Conservation (phyloP, 2,797 vertebrate genomes). For the Geotrypetes seraphini region DNA sequence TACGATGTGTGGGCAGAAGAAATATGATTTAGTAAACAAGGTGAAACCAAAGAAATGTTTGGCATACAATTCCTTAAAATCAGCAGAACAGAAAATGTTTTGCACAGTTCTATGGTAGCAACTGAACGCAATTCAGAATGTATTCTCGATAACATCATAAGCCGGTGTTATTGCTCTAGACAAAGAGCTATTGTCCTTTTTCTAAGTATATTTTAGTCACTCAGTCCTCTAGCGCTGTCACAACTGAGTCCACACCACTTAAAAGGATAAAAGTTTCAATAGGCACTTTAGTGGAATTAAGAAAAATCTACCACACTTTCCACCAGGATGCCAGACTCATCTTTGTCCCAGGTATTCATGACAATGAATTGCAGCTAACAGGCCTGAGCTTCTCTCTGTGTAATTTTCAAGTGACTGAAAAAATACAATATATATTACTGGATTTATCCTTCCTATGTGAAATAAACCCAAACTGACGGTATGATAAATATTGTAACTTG, state of each 20-base stretch:
- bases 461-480: conserved; percentile 42
- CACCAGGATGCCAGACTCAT: conserved; percentile 53
- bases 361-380: conserved; percentile 43
- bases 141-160: conserved; percentile 28
- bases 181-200: conserved; percentile 22
- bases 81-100: too few relatives aligned
- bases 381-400: conserved; percentile 56
- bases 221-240: conserved; percentile 31
- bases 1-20: conserved; percentile 29
- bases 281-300: conserved; percentile 72
- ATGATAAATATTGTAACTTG: conserved; percentile 50
- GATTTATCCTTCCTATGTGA: conserved; percentile 24
- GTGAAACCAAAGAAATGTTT: too few relatives aligned
- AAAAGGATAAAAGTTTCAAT: conserved; percentile 57
- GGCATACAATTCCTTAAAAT: conserved; percentile 17
- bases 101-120: not conserved
- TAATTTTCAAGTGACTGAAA: conserved; percentile 48
- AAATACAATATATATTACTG: conserved; percentile 24
- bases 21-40: conserved; percentile 7
- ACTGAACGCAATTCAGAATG: conserved; percentile 22
- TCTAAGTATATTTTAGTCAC: conserved; percentile 22
- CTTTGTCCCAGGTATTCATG: conserved; percentile 39
- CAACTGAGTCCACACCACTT: conserved; percentile 43
- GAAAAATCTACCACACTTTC: conserved; percentile 61
- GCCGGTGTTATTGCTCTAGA: conserved; percentile 46